phyloP scores from a whole-genome alignment of 1,140 invertebrate species.

The Araneus ventricosus region DNA sequence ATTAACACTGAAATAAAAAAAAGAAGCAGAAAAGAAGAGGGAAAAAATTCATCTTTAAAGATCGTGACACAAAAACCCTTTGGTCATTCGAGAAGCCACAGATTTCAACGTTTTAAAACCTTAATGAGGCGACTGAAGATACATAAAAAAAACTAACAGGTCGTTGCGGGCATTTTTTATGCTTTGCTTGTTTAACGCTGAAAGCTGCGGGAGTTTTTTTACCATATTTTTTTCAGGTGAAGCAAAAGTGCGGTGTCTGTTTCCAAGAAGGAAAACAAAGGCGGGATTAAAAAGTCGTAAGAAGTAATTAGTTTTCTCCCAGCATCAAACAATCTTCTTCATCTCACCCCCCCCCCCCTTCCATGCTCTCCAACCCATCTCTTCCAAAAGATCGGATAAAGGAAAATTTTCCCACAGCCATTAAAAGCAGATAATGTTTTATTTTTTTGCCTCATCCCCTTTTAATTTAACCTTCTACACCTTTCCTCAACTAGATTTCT shows the following conservation, averaged over 20 bases:
- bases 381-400: constrained; percentile 59
- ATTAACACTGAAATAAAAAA: constrained; percentile 22
- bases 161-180: constrained; percentile 65
- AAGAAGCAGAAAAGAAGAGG: background rate
- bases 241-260: constrained; percentile 67
- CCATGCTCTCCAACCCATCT: background rate
- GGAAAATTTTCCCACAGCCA: constrained; percentile 71
- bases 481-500: constrained; percentile 9
- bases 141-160: constrained; percentile 73
- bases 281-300: constrained; percentile 75
- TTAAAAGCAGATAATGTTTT: constrained; percentile 71
- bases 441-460: constrained; percentile 14
- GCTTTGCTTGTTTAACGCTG: constrained; percentile 68
- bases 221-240: constrained; percentile 45
- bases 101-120: constrained; percentile 73
- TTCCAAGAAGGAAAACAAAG: constrained; percentile 70
- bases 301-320: constrained; percentile 73
- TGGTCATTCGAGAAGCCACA: constrained; percentile 71
- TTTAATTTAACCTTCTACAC: constrained; percentile 4
- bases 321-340: constrained; percentile 72
- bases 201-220: constrained; percentile 47
- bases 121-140: constrained; percentile 67
- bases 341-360: background rate
- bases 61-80: constrained; percentile 71
- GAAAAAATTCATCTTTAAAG: constrained; percentile 55